Evolutionary conservation across 2,888 invertebrate species (phyloP).

Genomic region (Platycnemis pennipes): DNA sequence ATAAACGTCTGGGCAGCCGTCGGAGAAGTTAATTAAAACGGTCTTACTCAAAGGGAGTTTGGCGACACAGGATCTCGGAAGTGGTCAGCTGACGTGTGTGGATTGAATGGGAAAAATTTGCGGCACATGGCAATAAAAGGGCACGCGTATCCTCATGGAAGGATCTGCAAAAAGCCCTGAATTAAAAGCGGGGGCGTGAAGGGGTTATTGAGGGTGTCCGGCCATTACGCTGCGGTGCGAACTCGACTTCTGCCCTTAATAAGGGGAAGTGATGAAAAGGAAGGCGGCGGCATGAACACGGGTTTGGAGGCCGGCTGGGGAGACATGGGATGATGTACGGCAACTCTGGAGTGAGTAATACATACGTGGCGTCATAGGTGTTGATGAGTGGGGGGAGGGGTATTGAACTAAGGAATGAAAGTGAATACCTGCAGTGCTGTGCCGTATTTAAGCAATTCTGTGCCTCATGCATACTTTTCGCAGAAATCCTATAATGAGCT

Average conservation of each 20-base stretch:
- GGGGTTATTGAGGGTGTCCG: background rate
- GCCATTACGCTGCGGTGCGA: constrained; percentile 30
- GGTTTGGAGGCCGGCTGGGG: background rate
- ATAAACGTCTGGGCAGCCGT: too few relatives aligned
- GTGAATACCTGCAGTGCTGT: background rate
- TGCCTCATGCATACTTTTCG: too few relatives aligned
- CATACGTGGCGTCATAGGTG: background rate
- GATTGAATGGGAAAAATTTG: constrained; percentile 20
- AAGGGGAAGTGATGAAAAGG: constrained; percentile 32
- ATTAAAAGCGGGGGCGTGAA: background rate
- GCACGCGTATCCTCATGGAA: background rate
- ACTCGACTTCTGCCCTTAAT: background rate
- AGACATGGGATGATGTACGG: background rate
- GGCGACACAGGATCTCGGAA: background rate
- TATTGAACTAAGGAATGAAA: background rate
- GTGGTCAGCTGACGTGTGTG: background rate
- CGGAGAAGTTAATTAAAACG: background rate
- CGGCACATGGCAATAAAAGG: background rate
- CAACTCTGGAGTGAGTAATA: too few relatives aligned
- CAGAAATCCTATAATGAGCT: too few relatives aligned
- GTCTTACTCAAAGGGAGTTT: background rate
- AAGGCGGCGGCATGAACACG: background rate
- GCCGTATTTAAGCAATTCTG: too few relatives aligned
- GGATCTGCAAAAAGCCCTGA: background rate
- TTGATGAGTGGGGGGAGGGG: background rate